Evolutionary conservation across 2,888 invertebrate genomes (phyloP).

Genomic region (Agriopis aurantiaria): DNA sequence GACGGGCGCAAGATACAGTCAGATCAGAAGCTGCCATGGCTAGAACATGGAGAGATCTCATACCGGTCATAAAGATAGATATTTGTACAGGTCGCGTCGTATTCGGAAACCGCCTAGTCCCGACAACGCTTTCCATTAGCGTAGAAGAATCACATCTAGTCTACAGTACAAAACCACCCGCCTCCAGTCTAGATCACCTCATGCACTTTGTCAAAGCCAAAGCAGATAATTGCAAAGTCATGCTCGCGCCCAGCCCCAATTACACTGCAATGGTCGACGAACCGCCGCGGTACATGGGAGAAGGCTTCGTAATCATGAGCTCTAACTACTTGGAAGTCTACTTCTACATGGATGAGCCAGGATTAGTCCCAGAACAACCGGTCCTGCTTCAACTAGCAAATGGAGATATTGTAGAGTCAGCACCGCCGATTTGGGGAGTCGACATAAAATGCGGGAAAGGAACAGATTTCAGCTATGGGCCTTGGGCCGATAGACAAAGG

Average conservation of each 20-base stretch:
- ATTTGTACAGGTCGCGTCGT: slow-evolving; percentile 96
- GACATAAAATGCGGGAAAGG: slow-evolving; percentile 98
- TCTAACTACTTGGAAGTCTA: slow-evolving; percentile 97
- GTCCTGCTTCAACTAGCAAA: slow-evolving; percentile 95
- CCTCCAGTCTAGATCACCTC: slow-evolving; percentile 96
- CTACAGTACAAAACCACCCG: slow-evolving; percentile 98
- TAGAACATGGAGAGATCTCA: slow-evolving; percentile 97
- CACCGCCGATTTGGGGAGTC: slow-evolving; percentile 97
- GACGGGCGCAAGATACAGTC: slow-evolving; percentile 80
- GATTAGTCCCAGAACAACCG: slow-evolving; percentile 96
- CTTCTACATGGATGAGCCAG: slow-evolving; percentile 99
- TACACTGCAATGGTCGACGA: slow-evolving; percentile 97
- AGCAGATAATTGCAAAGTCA: slow-evolving; percentile 97
- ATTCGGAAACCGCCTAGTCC: slow-evolving; percentile 97
- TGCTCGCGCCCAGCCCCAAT: slow-evolving; percentile 98
- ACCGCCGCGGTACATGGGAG: slow-evolving; percentile 98
- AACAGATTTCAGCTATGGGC: slow-evolving; percentile 98
- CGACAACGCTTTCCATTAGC: slow-evolving; percentile 96
- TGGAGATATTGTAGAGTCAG: slow-evolving; percentile 96
- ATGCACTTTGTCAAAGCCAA: slow-evolving; percentile 98
- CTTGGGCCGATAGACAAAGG: slow-evolving; percentile 99
- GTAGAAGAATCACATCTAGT: slow-evolving; percentile 98
- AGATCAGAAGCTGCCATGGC: slow-evolving; percentile 94
- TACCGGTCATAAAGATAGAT: slow-evolving; percentile 98
- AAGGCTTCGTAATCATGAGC: slow-evolving; percentile 98